Base-by-base conservation (phyloP, 2,113 vertebrate species). In the Trichechus manatus region DNA sequence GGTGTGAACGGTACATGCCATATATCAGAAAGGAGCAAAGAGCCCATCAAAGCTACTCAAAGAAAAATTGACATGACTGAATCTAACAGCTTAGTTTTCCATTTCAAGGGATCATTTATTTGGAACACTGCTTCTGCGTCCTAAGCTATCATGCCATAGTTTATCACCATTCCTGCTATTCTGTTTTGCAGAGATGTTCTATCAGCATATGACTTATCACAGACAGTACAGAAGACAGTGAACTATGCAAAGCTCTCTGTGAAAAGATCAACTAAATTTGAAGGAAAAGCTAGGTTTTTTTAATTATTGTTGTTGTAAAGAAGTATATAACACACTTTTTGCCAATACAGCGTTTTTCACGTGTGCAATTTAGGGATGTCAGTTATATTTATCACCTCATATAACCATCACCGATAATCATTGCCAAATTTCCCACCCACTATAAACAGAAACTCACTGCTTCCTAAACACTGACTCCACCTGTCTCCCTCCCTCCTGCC, bases 21-120 rank as follows among this genome's bases (percentile, higher is more conserved):
- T 72, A 6, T 81, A 20, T 75, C 31, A 56, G 68, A 87, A 93
- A 85, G 39, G 13, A 53, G 2, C 56, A 81, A 68, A 74, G 15
- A 89, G 10, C 17, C 2, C 9, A 50, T 88, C 78, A 63, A 83
- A 90, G 15, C 27, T 82, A 50, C 33, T 70, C 23, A 61, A 78
- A 85, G 88, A 93, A 50, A 47, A 31, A 42, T 3, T n/a, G 87
- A 75, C 33, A 42, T 9, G 50, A 61, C 31, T 50, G 9, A 14
- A 92, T 93, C 20, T 86, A 92, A 50, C 0, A 77, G 70, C 53
- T 84, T 84, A 13, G 0, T 9, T 82, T 44, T 29, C 25, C 39
- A 53, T 80, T 77, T 87, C 92, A 89, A 72, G 61, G 20, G 1
- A 50, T 72, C 56, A 8, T 85, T 95, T 95, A 36, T 94, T 97